These are phyloP conservation scores for Notothenia coriiceps DNA, from an alignment of 2,113 vertebrate genomes.

Conservation along the genomic window DNA sequence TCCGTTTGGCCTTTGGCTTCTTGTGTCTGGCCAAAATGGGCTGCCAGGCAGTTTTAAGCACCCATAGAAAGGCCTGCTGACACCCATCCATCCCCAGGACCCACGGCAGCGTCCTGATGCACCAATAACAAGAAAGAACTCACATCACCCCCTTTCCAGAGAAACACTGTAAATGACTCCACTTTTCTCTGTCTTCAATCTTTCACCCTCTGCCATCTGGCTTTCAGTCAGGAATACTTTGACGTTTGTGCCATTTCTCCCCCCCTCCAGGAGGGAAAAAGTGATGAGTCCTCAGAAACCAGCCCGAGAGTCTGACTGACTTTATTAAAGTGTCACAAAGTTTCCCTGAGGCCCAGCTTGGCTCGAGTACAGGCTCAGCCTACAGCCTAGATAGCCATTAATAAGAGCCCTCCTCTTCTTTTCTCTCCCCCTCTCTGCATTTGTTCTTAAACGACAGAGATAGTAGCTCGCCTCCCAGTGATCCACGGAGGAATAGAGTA, in stretches of 20 bases:
- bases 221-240: conserved; percentile 69
- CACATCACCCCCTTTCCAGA: conserved; percentile 11
- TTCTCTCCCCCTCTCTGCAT: conserved; percentile 15
- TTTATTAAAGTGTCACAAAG: conserved; percentile 75
- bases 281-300: conserved; percentile 72
- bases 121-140: conserved; percentile 42
- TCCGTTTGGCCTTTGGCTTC: conserved; percentile 38
- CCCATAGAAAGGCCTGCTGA: conserved; percentile 45
- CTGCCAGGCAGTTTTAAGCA: conserved; percentile 19
- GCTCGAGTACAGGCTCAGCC: conserved; percentile 39
- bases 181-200: conserved; percentile 40
- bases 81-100: conserved; percentile 41
- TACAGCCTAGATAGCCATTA: conserved; percentile 51
- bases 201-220: conserved; percentile 63
- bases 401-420: conserved; percentile 34
- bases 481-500: conserved; percentile 26
- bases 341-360: conserved; percentile 54
- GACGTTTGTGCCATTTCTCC: conserved; percentile 53
- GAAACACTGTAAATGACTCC: conserved; percentile 45
- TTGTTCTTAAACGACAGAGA: conserved; percentile 18
- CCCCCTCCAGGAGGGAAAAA: conserved; percentile 51
- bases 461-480: neutral
- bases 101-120: conserved; percentile 11
- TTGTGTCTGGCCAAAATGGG: conserved; percentile 41
- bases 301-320: conserved; percentile 46